Conservation (phyloP, 2,888 invertebrate genomes). For the Uloborus plumipes region DNA sequence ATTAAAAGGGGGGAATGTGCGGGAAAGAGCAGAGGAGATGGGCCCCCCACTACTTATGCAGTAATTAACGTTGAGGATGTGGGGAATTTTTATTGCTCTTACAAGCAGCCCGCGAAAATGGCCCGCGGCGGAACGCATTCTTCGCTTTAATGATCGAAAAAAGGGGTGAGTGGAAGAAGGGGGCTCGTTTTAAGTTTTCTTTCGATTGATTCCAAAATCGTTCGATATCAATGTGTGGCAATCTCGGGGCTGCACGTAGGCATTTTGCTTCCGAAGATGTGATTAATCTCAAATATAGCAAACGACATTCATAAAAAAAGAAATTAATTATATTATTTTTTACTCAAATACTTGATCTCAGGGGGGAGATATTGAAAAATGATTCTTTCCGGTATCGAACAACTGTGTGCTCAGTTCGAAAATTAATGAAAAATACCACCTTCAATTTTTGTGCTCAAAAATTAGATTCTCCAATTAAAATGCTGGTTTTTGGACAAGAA, state of each 20-base stretch:
- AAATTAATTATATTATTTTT: no score
- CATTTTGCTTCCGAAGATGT: neutral
- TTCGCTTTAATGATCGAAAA: slow-evolving; percentile 35
- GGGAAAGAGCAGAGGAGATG: slow-evolving; percentile 17
- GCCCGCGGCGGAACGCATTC: slow-evolving; percentile 32
- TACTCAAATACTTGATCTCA: no score
- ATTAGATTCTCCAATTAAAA: no score
- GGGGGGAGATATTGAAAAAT: no score
- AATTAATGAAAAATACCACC: no score
- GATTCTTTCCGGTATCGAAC: no score
- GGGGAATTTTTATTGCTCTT: slow-evolving; percentile 45
- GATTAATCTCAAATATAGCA: neutral
- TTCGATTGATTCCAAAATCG: neutral
- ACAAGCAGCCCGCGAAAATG: slow-evolving; percentile 12
- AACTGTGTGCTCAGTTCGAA: no score
- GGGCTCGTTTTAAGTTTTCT: neutral
- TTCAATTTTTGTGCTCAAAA: no score
- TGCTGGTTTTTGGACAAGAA: no score
- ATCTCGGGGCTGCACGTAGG: neutral
- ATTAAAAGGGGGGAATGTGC: neutral
- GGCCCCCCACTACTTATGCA: slow-evolving; percentile 50
- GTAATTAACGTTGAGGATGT: slow-evolving; percentile 45
- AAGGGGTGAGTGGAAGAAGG: neutral
- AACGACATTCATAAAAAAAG: no score
- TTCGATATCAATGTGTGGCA: neutral